Evolutionary conservation across 2,888 invertebrate species (phyloP).

Genomic region (Patella caerulea): DNA sequence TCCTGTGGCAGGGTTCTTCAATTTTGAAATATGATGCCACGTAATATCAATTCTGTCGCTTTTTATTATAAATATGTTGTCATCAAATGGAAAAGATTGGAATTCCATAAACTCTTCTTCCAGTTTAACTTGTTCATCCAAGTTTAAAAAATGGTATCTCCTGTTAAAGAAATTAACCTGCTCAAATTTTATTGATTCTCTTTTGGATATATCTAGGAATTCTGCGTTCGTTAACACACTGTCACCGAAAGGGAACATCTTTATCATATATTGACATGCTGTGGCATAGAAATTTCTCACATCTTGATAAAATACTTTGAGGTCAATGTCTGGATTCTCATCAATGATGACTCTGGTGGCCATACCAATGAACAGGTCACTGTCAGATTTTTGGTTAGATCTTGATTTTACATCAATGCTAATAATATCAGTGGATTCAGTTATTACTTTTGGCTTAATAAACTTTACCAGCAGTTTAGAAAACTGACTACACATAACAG

Average conservation of each 20-base stretch:
- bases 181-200: too few species aligned
- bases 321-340: background rate
- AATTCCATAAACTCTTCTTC: too few species aligned
- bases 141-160: too few species aligned
- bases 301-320: constrained; percentile 20
- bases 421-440: background rate
- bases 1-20: background rate
- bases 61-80: too few species aligned
- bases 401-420: constrained; percentile 20
- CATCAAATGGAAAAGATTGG: too few species aligned
- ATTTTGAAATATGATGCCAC: background rate
- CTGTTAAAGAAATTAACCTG: too few species aligned
- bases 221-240: constrained; percentile 22
- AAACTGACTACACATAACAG: background rate
- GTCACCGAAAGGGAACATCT: constrained; percentile 24
- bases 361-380: constrained; percentile 7
- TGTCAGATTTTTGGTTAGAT: background rate
- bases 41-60: too few species aligned
- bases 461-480: constrained; percentile 17
- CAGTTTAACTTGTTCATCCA: too few species aligned
- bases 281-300: constrained; percentile 20
- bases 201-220: constrained; percentile 6
- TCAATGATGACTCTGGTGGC: background rate
- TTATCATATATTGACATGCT: constrained; percentile 20
- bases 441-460: constrained; percentile 24